Conservation (phyloP, 2,113 vertebrate genomes). For the Abramis brama region DNA sequence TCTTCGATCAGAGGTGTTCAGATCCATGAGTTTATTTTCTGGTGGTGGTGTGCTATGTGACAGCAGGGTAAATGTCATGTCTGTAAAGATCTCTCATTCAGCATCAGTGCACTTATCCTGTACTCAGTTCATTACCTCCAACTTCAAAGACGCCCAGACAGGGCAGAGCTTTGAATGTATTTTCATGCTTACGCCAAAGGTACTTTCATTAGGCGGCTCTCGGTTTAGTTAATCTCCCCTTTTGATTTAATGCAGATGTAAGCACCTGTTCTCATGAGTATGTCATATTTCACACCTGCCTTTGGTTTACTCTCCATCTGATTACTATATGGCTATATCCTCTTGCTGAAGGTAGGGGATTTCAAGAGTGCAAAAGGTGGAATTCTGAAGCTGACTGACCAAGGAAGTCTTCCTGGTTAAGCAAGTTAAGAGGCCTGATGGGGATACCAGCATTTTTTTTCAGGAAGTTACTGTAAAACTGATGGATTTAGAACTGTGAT, state of each 20-base stretch:
- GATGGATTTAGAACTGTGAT: neutral
- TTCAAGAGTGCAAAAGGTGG: neutral
- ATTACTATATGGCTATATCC: neutral
- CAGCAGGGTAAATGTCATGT: constrained; percentile 1
- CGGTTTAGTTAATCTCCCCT: neutral
- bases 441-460: neutral
- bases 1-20: constrained; percentile 41
- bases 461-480: neutral
- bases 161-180: constrained; percentile 42
- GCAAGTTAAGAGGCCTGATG: neutral
- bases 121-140: constrained; percentile 4
- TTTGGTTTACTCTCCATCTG: neutral
- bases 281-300: neutral
- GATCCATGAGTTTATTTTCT: constrained; percentile 59
- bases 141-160: constrained; percentile 52
- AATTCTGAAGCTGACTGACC: neutral
- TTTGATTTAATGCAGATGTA: constrained; percentile 15
- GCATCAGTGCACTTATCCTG: constrained; percentile 11
- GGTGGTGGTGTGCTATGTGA: constrained; percentile 18
- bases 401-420: neutral
- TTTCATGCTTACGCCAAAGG: constrained; percentile 48
- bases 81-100: constrained; percentile 26
- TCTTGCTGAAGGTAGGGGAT: neutral
- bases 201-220: constrained; percentile 24
- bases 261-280: constrained; percentile 46